Percentiles rank a stretch among this genome's conserved stretches.
phyloP scores from a whole-genome alignment of 2,797 vertebrate species.

The Eidolon dupreanum region DNA sequence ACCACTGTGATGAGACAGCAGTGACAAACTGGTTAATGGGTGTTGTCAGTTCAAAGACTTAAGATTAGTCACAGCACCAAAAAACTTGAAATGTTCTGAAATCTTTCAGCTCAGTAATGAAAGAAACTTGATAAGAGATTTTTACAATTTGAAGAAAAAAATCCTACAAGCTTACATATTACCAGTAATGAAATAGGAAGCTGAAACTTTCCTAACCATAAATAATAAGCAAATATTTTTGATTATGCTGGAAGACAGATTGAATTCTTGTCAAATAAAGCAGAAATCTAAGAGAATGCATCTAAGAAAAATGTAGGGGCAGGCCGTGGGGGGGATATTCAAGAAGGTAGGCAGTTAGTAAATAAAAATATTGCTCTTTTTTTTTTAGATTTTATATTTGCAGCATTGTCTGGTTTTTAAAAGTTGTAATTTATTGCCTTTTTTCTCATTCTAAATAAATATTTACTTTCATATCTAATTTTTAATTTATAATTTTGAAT shows the following conservation, averaged over 20 bases:
- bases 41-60: constrained; percentile 17
- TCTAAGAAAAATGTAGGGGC: neutral
- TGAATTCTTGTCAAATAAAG: constrained; percentile 23
- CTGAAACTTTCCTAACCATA: neutral
- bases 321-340: neutral
- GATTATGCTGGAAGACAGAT: neutral
- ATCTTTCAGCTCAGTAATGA: constrained; percentile 1
- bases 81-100: constrained; percentile 15
- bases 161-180: neutral
- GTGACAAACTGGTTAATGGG: neutral
- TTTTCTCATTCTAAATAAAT: neutral
- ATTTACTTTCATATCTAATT: neutral
- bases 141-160: neutral
- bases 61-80: neutral
- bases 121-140: neutral
- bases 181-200: neutral
- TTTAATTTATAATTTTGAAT: neutral
- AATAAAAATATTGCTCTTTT: neutral
- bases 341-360: neutral
- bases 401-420: neutral
- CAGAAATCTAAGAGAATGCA: neutral
- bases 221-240: neutral
- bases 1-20: neutral
- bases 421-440: neutral
- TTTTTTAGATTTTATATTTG: neutral